Conservation (phyloP, 2,797 vertebrate species). For the Danio tinwini region DNA sequence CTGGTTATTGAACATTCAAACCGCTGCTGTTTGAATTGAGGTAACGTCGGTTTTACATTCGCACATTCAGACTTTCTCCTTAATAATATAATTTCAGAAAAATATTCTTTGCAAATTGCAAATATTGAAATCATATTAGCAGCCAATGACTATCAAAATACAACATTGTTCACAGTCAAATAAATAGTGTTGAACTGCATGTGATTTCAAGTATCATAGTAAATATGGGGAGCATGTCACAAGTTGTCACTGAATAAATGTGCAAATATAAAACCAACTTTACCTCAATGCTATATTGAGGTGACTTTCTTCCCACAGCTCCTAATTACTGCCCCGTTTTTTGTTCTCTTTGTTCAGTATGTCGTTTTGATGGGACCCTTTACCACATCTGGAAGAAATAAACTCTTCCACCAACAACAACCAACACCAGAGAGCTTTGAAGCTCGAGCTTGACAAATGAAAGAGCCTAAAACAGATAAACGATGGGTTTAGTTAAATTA, state of each 20-base stretch:
- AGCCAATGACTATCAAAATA: too few relatives aligned
- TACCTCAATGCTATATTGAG: background rate
- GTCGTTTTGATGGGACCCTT: conserved; percentile 42
- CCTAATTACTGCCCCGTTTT: conserved; percentile 51
- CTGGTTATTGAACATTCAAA: conserved; percentile 26
- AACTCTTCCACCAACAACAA: conserved; percentile 45
- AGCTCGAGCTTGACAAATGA: conserved; percentile 43
- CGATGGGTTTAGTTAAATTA: conserved; percentile 37
- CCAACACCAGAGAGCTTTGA: conserved; percentile 41
- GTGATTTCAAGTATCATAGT: too few relatives aligned
- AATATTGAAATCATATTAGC: too few relatives aligned
- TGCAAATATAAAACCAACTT: too few relatives aligned
- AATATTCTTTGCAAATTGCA: too few relatives aligned
- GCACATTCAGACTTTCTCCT: too few relatives aligned
- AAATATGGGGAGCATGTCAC: too few relatives aligned
- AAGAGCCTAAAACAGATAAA: conserved; percentile 47
- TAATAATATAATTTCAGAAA: too few relatives aligned
- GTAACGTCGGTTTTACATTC: too few relatives aligned
- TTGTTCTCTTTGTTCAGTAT: conserved; percentile 23
- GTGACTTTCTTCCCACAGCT: conserved; percentile 49
- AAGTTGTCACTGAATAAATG: too few relatives aligned
- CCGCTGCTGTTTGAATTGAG: background rate
- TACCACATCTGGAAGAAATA: conserved; percentile 60
- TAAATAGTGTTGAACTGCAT: too few relatives aligned
- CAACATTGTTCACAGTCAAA: too few relatives aligned